Percentiles rank a stretch among this genome's conserved stretches.
These are phyloP conservation scores for Pseudomyrmex gracilis DNA, from an alignment of 1,140 invertebrate species.

Conservation along the genomic window DNA sequence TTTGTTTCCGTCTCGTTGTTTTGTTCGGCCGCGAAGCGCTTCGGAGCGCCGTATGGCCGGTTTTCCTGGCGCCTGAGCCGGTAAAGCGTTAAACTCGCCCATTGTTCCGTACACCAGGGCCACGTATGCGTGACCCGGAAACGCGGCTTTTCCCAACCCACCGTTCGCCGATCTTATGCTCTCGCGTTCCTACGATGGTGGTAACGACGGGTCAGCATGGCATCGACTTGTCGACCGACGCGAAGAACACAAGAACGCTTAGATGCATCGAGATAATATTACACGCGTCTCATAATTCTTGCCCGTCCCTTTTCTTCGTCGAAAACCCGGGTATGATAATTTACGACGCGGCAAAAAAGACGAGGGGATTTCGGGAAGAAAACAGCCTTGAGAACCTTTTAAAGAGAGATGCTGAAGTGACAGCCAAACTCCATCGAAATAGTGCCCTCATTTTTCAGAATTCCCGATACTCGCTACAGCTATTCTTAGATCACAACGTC, in stretches of 20 bases:
- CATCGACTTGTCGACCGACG: conserved; percentile 36
- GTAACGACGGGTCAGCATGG: conserved; percentile 38
- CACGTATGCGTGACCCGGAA: conserved; percentile 50
- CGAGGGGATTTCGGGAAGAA: background rate
- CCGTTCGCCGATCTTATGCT: conserved; percentile 36
- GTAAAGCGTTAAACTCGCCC: conserved; percentile 57
- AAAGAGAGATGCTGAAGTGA: background rate
- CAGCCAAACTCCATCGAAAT: too few species aligned
- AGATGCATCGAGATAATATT: conserved; percentile 56
- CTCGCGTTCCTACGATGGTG: conserved; percentile 26
- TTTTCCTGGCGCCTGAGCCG: conserved; percentile 39
- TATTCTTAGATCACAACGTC: too few species aligned
- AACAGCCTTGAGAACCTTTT: background rate
- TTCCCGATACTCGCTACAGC: too few species aligned
- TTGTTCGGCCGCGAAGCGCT: conserved; percentile 49
- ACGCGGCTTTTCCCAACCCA: conserved; percentile 48
- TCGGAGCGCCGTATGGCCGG: conserved; percentile 46
- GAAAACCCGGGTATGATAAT: conserved; percentile 31
- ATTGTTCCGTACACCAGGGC: conserved; percentile 31
- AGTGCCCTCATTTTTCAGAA: too few species aligned
- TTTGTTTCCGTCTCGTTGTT: conserved; percentile 75
- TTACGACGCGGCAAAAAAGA: conserved; percentile 22
- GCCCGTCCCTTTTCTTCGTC: background rate
- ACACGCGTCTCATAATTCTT: conserved; percentile 35
- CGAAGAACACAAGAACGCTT: conserved; percentile 29